phyloP scores from a whole-genome alignment of 1,140 invertebrate genomes.

The Drosophila sturtevanti region DNA sequence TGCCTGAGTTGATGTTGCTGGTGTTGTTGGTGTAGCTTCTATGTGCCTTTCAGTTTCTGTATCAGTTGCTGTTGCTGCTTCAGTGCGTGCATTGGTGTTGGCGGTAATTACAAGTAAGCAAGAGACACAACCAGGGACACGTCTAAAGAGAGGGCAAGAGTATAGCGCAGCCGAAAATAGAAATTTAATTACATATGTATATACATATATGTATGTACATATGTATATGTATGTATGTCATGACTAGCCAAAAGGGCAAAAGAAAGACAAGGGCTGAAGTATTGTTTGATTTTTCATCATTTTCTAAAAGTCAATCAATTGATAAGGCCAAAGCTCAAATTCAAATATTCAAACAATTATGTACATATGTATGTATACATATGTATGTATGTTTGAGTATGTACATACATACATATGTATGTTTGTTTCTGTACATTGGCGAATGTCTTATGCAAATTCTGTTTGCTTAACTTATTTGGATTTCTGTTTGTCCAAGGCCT shows the following conservation, averaged over 20 bases:
- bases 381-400: not conserved
- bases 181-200: slow-evolving; percentile 58
- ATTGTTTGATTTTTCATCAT: slow-evolving; percentile 26
- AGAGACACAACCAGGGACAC: not conserved
- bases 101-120: slow-evolving; percentile 40
- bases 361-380: not conserved
- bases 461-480: slow-evolving; percentile 38
- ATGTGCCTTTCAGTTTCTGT: slow-evolving; percentile 18
- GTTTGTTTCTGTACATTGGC: slow-evolving; percentile 29
- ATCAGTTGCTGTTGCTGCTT: slow-evolving; percentile 9
- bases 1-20: slow-evolving; percentile 20
- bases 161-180: slow-evolving; percentile 40
- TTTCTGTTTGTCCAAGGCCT: slow-evolving; percentile 35
- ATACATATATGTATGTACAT: not conserved
- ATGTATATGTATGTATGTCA: not conserved
- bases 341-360: not conserved
- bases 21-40: slow-evolving; percentile 12
- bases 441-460: slow-evolving; percentile 43
- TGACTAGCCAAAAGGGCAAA: not conserved
- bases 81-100: slow-evolving; percentile 32
- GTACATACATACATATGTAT: not conserved
- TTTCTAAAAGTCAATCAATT: slow-evolving; percentile 57
- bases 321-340: slow-evolving; percentile 43
- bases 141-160: not conserved
- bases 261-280: not conserved